Conservation (phyloP, 2,113 vertebrate species). For the Spea bombifrons region DNA sequence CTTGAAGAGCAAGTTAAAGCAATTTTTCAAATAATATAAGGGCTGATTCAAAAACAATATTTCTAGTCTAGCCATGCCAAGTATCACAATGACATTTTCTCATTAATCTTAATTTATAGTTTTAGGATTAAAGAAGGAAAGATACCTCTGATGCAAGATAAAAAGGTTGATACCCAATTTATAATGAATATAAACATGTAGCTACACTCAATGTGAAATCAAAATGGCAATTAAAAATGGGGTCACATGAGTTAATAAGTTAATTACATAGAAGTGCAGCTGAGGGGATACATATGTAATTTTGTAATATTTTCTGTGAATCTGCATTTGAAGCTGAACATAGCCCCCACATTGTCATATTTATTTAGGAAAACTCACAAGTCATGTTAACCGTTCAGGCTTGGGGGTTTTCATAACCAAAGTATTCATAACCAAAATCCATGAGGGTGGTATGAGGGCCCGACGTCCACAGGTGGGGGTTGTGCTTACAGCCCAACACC, state of each 20-base stretch:
- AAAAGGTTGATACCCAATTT: slow-evolving; percentile 41
- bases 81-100: slow-evolving; percentile 49
- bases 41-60: slow-evolving; percentile 59
- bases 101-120: slow-evolving; percentile 54
- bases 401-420: too few relatives aligned
- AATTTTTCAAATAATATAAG: slow-evolving; percentile 53
- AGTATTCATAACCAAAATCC: too few relatives aligned
- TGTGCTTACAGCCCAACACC: too few relatives aligned
- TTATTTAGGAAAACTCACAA: too few relatives aligned
- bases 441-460: too few relatives aligned
- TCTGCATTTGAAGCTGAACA: too few relatives aligned
- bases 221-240: slow-evolving; percentile 33
- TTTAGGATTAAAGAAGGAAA: slow-evolving; percentile 54
- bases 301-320: slow-evolving; percentile 8
- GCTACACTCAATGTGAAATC: slow-evolving; percentile 26
- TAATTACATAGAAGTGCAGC: slow-evolving; percentile 31
- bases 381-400: too few relatives aligned
- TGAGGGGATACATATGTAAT: background rate
- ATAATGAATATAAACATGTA: slow-evolving; percentile 48
- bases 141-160: slow-evolving; percentile 50
- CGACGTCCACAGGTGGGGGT: too few relatives aligned
- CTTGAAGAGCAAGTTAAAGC: slow-evolving; percentile 49
- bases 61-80: slow-evolving; percentile 51
- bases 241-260: slow-evolving; percentile 32
- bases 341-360: too few relatives aligned